Percentiles rank a stretch among this genome's conserved stretches.
Evolutionary conservation across 64 coral and sea anemone species (phyloP).

Genomic region (Porites lutea): DNA sequence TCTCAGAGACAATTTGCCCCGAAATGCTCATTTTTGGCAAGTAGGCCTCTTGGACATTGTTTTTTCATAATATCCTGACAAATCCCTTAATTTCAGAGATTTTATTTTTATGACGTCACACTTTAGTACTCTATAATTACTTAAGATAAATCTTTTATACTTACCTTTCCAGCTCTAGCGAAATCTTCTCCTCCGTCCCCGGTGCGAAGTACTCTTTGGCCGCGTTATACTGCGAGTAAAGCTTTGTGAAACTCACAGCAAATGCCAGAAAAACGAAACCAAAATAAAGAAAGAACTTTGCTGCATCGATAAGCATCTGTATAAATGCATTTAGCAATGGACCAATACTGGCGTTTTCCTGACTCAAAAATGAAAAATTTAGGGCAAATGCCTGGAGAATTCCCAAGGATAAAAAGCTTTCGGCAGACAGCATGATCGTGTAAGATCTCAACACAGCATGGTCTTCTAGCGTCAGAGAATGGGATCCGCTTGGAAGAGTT

Average conservation of each 20-base stretch:
- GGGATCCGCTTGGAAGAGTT: neutral
- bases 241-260: slow-evolving; percentile 21
- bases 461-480: neutral
- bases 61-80: no score
- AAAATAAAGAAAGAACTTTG: slow-evolving; percentile 25
- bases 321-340: slow-evolving; percentile 16
- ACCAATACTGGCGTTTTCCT: neutral
- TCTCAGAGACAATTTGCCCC: no score
- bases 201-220: neutral
- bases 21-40: no score
- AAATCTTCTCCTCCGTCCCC: neutral
- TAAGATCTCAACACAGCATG: neutral
- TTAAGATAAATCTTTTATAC: neutral
- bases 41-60: no score
- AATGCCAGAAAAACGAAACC: slow-evolving; percentile 23
- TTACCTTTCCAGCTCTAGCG: neutral
- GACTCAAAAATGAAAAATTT: slow-evolving; percentile 4
- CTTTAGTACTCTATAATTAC: no score
- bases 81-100: no score
- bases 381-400: neutral
- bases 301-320: slow-evolving; percentile 4
- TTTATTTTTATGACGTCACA: no score
- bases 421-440: neutral
- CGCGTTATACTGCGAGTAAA: neutral
- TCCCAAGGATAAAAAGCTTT: neutral